These are phyloP conservation scores for Apis laboriosa DNA, from an alignment of 1,140 invertebrate species.

Conservation along the genomic window DNA sequence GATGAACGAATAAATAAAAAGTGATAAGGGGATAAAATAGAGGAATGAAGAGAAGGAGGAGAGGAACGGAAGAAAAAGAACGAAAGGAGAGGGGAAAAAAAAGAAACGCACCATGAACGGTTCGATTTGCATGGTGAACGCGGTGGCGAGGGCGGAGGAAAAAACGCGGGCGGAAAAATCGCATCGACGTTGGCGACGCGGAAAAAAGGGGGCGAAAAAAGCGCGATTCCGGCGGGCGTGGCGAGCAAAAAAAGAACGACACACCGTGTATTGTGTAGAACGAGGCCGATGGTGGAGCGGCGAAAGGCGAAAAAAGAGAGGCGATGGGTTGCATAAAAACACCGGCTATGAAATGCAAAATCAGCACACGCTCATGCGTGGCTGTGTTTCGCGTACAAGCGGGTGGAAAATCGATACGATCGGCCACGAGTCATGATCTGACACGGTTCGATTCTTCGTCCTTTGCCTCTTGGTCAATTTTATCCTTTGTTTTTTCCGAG, in stretches of 20 bases:
- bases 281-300: neutral
- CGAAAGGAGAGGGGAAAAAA: neutral
- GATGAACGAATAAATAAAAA: neutral
- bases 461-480: neutral
- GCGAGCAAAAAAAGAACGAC: constrained; percentile 47
- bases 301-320: constrained; percentile 46
- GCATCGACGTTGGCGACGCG: constrained; percentile 45
- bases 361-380: constrained; percentile 46
- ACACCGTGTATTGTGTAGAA: constrained; percentile 35
- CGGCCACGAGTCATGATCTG: neutral
- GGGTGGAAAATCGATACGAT: constrained; percentile 32
- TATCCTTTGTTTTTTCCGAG: no score
- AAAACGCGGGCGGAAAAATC: constrained; percentile 55
- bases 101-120: neutral
- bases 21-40: neutral
- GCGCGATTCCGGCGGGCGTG: constrained; percentile 38
- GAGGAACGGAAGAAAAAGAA: neutral
- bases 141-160: neutral
- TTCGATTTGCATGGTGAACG: constrained; percentile 4
- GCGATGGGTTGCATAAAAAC: constrained; percentile 61
- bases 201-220: constrained; percentile 50
- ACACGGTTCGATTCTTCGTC: neutral
- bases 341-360: constrained; percentile 62
- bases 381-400: neutral
- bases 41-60: neutral